phyloP scores from a whole-genome alignment of 2,113 vertebrate genomes.

The Corythornis madagascariensis region DNA sequence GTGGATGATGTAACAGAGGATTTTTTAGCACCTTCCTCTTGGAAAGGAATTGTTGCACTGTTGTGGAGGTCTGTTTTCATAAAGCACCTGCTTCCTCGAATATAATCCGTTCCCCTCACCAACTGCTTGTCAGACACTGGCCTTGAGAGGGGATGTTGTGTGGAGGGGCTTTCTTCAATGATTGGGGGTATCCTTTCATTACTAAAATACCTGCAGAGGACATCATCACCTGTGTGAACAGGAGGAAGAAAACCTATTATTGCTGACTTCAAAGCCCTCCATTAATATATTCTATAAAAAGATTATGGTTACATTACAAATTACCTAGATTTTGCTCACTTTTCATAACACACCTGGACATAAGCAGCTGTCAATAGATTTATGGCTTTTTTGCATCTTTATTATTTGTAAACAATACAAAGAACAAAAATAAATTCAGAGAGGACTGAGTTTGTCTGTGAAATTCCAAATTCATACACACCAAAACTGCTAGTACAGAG shows the following conservation, averaged over 20 bases:
- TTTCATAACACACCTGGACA: not conserved
- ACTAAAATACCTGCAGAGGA: conserved; percentile 89
- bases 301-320: not conserved
- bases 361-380: not conserved
- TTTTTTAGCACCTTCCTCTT: conserved; percentile 82
- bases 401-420: not conserved
- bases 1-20: conserved; percentile 26
- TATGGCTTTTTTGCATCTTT: not conserved
- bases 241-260: not conserved
- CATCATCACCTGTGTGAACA: conserved; percentile 77
- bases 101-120: conserved; percentile 88
- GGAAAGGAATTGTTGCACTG: conserved; percentile 89
- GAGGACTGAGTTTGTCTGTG: not conserved
- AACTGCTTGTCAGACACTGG: conserved; percentile 78
- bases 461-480: not conserved
- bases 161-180: conserved; percentile 81
- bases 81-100: conserved; percentile 87
- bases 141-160: conserved; percentile 77
- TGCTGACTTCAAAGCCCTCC: not conserved
- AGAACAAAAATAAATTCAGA: not conserved
- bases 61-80: conserved; percentile 85
- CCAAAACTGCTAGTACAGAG: not conserved
- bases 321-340: not conserved
- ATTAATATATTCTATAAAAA: not conserved
- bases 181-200: conserved; percentile 91